Evolutionary conservation across 2,113 vertebrate species (phyloP).

Genomic region (Cardinalis cardinalis): DNA sequence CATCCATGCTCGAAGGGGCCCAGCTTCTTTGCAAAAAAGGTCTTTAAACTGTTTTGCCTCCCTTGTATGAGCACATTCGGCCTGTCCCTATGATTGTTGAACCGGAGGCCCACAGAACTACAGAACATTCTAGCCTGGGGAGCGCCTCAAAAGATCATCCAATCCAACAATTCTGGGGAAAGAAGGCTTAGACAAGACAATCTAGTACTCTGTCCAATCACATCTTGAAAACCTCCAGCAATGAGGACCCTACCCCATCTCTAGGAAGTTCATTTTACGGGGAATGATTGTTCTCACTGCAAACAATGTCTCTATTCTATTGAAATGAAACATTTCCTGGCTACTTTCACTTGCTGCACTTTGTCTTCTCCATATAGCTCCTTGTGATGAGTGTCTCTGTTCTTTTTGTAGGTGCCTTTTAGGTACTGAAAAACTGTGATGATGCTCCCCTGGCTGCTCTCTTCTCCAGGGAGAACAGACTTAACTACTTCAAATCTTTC

Average conservation of each 20-base stretch:
- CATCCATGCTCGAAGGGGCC: not conserved
- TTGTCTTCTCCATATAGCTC: not conserved
- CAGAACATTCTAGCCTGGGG: not conserved
- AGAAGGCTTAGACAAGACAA: not conserved
- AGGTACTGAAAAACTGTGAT: not conserved
- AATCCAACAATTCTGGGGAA: not conserved
- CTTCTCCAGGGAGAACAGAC: not conserved
- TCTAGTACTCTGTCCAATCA: not conserved
- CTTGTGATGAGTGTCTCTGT: fast-evolving
- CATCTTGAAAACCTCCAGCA: not conserved
- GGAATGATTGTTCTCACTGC: not conserved
- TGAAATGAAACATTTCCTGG: not conserved
- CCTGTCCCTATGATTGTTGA: fast-evolving
- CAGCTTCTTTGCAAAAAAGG: not conserved
- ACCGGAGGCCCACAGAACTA: not conserved
- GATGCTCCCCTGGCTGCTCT: fast-evolving
- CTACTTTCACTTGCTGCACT: not conserved
- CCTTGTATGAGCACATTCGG: not conserved
- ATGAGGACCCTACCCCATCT: not conserved
- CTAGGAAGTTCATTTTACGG: not conserved
- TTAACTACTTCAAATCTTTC: not conserved
- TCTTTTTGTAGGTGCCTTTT: not conserved
- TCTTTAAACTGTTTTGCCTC: not conserved
- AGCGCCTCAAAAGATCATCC: not conserved
- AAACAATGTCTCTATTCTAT: not conserved